Evolutionary conservation across 2,113 vertebrate genomes (phyloP).

Genomic region (Crotalus tigris): DNA sequence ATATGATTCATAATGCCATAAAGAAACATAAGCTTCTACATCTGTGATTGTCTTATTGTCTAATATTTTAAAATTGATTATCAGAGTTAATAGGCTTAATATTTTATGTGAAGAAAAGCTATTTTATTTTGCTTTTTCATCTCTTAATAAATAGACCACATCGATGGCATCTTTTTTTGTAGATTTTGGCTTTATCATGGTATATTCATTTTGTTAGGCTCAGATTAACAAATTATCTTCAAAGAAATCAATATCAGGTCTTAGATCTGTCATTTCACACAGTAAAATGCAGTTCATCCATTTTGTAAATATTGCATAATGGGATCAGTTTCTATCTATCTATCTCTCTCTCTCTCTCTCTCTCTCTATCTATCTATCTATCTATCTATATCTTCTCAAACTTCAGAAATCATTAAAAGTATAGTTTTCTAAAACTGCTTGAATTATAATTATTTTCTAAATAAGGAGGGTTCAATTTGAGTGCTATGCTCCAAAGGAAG

Average conservation of each 20-base stretch:
- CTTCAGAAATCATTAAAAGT: neutral
- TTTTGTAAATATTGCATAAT: neutral
- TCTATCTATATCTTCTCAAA: neutral
- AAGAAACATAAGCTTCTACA: slow-evolving; percentile 84
- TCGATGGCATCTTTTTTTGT: slow-evolving; percentile 49
- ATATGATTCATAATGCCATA: slow-evolving; percentile 85
- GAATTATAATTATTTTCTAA: neutral
- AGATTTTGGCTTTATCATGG: slow-evolving; percentile 56
- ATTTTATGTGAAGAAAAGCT: slow-evolving; percentile 62
- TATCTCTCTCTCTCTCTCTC: no score
- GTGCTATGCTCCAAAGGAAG: neutral
- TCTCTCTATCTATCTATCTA: no score
- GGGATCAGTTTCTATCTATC: neutral
- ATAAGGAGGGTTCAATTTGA: neutral
- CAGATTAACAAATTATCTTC: slow-evolving; percentile 57
- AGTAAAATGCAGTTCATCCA: neutral
- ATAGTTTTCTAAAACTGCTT: neutral
- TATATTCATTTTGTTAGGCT: slow-evolving; percentile 64
- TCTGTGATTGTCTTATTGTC: slow-evolving; percentile 75
- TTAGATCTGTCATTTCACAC: slow-evolving; percentile 52
- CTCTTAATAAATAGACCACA: slow-evolving; percentile 73
- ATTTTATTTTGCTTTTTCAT: slow-evolving; percentile 49
- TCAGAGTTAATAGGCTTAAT: slow-evolving; percentile 75
- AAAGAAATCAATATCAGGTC: slow-evolving; percentile 28
- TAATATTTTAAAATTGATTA: slow-evolving; percentile 80